Conservation (phyloP, 2,888 invertebrate species). For the Hoplodrina ambigua region DNA sequence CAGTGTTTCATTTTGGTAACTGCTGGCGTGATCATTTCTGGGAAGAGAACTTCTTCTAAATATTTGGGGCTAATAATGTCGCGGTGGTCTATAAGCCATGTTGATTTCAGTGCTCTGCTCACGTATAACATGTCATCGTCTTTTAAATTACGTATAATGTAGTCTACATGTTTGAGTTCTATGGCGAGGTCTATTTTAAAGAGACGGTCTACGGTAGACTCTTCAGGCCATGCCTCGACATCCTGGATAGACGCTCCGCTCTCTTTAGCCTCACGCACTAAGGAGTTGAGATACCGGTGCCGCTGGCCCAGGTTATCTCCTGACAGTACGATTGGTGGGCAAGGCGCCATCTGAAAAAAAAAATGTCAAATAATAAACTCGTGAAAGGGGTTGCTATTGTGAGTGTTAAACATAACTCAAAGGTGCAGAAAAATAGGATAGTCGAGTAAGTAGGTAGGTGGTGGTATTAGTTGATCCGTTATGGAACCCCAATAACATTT, state of each 20-base stretch:
- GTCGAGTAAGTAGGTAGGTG: too few species aligned
- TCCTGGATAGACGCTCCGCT: conserved; percentile 56
- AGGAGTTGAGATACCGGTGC: conserved; percentile 71
- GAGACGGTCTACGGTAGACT: conserved; percentile 73
- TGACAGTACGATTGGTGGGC: conserved; percentile 65
- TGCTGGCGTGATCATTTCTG: conserved; percentile 78
- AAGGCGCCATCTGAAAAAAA: conserved; percentile 64
- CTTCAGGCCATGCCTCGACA: conserved; percentile 64
- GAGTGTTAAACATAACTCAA: too few species aligned
- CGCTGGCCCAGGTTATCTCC: conserved; percentile 75
- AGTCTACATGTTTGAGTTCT: conserved; percentile 73
- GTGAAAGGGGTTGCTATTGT: too few species aligned
- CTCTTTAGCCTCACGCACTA: conserved; percentile 64
- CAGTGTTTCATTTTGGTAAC: conserved; percentile 74
- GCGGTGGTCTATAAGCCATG: conserved; percentile 75
- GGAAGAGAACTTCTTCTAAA: conserved; percentile 73
- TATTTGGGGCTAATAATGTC: conserved; percentile 75
- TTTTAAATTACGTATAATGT: conserved; percentile 75
- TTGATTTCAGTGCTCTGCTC: conserved; percentile 76
- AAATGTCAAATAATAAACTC: too few species aligned
- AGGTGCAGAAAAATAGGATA: neutral
- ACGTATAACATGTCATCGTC: conserved; percentile 80
- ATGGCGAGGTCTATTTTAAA: conserved; percentile 81
- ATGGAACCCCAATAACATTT: too few species aligned
- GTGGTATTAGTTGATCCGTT: too few species aligned